Evolutionary conservation across 2,888 invertebrate species (phyloP).

Genomic region (Fissipunctia ypsillon): DNA sequence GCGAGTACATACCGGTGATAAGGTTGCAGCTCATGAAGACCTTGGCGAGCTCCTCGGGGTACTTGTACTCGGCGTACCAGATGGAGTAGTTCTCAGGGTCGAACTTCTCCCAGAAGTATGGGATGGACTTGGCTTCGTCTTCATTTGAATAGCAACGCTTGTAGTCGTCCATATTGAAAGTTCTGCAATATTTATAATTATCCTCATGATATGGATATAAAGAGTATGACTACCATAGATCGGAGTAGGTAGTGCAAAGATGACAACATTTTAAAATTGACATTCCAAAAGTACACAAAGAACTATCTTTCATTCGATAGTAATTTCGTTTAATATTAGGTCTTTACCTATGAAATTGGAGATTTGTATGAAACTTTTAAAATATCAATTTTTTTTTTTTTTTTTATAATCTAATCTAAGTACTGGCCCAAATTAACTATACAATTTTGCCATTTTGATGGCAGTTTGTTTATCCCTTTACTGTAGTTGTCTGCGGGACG

Average conservation of each 20-base stretch:
- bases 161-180: constrained; percentile 98
- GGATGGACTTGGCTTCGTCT: constrained; percentile 97
- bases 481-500: no score
- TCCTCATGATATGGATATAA: background rate
- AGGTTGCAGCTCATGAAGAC: constrained; percentile 99
- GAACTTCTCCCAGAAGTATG: constrained; percentile 99
- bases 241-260: background rate
- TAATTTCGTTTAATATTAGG: no score
- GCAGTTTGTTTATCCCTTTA: no score
- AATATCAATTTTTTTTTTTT: no score
- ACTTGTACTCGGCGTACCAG: constrained; percentile 99
- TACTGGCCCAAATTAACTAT: no score
- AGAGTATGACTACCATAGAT: background rate
- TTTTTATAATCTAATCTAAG: no score
- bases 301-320: background rate
- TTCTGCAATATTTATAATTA: constrained; percentile 86
- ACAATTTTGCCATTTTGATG: no score
- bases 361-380: no score
- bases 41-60: constrained; percentile 96
- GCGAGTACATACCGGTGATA: constrained; percentile 93
- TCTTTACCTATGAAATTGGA: no score
- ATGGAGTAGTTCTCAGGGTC: constrained; percentile 99
- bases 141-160: constrained; percentile 99
- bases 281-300: background rate
- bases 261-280: background rate